Conservation (phyloP, 1,140 invertebrate genomes). For the Scaptomyza hsui region DNA sequence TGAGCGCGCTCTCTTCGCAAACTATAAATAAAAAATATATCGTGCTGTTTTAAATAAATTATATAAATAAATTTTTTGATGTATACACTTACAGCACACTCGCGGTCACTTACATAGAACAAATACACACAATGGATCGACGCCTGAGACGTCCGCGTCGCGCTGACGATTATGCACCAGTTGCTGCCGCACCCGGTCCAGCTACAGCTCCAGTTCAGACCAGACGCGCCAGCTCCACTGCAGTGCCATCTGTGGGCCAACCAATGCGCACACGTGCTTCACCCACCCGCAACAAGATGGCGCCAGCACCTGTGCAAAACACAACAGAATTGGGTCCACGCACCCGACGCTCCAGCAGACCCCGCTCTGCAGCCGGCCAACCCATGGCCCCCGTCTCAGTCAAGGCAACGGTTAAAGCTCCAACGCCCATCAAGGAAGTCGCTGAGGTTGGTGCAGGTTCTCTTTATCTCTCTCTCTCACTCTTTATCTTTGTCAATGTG, state of each 20-base stretch:
- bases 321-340: constrained; percentile 26
- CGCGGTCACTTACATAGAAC: constrained; percentile 10
- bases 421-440: constrained; percentile 68
- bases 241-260: constrained; percentile 7
- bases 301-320: constrained; percentile 12
- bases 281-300: constrained; percentile 51
- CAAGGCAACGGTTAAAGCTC: constrained; percentile 49
- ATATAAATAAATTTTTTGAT: constrained; percentile 30
- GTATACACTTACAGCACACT: constrained; percentile 40
- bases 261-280: constrained; percentile 66
- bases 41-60: constrained; percentile 30
- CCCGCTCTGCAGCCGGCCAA: constrained; percentile 51
- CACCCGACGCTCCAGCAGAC: constrained; percentile 69
- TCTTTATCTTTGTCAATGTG: background rate
- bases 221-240: constrained; percentile 24
- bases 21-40: constrained; percentile 72
- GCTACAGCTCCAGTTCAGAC: constrained; percentile 37
- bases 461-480: background rate
- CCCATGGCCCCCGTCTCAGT: constrained; percentile 12
- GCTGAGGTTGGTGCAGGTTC: constrained; percentile 50
- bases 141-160: constrained; percentile 68
- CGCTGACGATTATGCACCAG: constrained; percentile 41
- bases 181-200: background rate
- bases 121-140: constrained; percentile 55
- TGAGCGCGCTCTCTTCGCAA: constrained; percentile 23